phyloP scores from a whole-genome alignment of 1,140 invertebrate genomes.

The Tetramorium simillimum region DNA sequence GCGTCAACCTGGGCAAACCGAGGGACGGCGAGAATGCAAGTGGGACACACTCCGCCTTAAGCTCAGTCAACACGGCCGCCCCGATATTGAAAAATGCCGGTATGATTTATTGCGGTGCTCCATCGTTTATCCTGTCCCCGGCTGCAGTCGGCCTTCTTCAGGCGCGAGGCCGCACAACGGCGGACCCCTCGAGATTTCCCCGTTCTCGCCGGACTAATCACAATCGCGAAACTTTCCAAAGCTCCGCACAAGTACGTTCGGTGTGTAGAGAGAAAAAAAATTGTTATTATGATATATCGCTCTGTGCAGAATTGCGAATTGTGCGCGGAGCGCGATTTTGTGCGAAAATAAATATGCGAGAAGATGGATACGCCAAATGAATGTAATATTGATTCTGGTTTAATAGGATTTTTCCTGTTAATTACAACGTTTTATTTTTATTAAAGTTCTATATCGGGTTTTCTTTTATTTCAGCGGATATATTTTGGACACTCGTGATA shows the following conservation, averaged over 20 bases:
- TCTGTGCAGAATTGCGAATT: not conserved
- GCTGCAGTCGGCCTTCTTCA: constrained; percentile 13
- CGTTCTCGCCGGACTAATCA: constrained; percentile 32
- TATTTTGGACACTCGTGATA: not conserved
- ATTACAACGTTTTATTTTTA: not conserved
- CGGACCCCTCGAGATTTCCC: constrained; percentile 21
- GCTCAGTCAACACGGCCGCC: constrained; percentile 56
- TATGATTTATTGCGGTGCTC: constrained; percentile 63
- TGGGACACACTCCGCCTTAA: constrained; percentile 51
- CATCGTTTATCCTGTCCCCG: constrained; percentile 53
- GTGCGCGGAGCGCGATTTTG: not conserved
- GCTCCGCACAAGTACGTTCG: not conserved
- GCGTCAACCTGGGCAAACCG: constrained; percentile 26
- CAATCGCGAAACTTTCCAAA: constrained; percentile 20
- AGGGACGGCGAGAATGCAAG: constrained; percentile 52
- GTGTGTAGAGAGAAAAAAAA: not conserved
- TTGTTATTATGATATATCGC: not conserved
- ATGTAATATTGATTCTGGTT: not conserved
- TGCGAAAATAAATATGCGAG: not conserved
- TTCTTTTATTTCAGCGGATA: too few species aligned
- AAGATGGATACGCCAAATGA: not conserved
- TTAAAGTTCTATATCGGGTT: not conserved
- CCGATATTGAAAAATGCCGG: constrained; percentile 58
- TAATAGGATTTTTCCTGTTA: not conserved
- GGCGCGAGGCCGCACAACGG: not conserved